A percentile compares a stretch with the other conserved stretches of the same genome.
phyloP scores from a whole-genome alignment of 1,140 invertebrate genomes.

The Penaeus vannamei region DNA sequence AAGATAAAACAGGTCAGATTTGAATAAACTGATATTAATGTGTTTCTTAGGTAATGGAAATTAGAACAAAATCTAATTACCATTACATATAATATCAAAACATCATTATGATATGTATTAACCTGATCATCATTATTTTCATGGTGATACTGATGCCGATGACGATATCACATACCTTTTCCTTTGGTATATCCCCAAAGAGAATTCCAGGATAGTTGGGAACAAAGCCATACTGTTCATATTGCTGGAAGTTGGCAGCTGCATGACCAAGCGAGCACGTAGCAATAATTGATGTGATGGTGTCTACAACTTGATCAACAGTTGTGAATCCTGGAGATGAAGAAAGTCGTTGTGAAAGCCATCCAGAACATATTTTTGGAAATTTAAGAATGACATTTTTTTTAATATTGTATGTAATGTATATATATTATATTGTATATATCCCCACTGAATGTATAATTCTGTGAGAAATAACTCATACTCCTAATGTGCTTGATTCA shows the following conservation, averaged over 20 bases:
- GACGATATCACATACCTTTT: constrained; percentile 70
- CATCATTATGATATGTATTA: too few relatives aligned
- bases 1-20: too few relatives aligned
- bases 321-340: constrained; percentile 69
- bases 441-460: too few relatives aligned
- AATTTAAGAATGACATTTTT: background rate
- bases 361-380: background rate
- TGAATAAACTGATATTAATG: too few relatives aligned
- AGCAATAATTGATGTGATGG: constrained; percentile 72
- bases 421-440: background rate
- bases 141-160: too few relatives aligned
- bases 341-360: background rate
- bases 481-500: too few relatives aligned
- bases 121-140: too few relatives aligned
- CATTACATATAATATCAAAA: too few relatives aligned
- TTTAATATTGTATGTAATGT: background rate
- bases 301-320: constrained; percentile 71
- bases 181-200: constrained; percentile 70
- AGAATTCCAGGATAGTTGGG: constrained; percentile 74
- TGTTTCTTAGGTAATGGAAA: too few relatives aligned
- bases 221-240: constrained; percentile 73
- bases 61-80: too few relatives aligned
- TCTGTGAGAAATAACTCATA: too few relatives aligned
- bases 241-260: constrained; percentile 73
- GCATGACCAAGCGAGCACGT: constrained; percentile 74